Conservation (phyloP, 1,140 invertebrate genomes). For the Caenorhabditis latens region DNA sequence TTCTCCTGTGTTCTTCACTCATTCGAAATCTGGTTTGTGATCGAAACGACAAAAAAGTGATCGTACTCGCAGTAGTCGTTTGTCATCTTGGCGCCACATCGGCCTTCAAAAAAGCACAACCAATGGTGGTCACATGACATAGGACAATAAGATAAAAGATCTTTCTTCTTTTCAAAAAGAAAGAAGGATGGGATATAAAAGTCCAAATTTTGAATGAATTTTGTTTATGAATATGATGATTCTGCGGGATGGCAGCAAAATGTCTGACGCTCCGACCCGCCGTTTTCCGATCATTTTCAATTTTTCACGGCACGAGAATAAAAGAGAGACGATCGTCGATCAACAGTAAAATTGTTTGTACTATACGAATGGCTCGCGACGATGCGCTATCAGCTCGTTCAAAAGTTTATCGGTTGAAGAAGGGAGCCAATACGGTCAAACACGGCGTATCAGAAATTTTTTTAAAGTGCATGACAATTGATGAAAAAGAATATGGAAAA, state of each 20-base stretch:
- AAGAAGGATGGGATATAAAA: constrained; percentile 35
- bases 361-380: constrained; percentile 41
- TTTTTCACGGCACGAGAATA: constrained; percentile 6
- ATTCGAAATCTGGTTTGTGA: constrained; percentile 51
- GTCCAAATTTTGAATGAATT: constrained; percentile 9
- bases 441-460: constrained; percentile 23
- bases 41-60: constrained; percentile 31
- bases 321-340: constrained; percentile 13
- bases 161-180: not conserved
- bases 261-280: constrained; percentile 20
- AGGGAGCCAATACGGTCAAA: constrained; percentile 7
- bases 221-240: not conserved
- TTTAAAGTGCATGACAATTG: not conserved
- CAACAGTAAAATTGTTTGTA: constrained; percentile 39
- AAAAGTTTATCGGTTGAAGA: not conserved
- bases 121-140: constrained; percentile 23
- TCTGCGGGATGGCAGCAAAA: not conserved
- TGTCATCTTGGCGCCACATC: constrained; percentile 37
- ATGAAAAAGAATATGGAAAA: not conserved
- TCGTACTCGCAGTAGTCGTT: constrained; percentile 37
- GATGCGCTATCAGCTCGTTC: constrained; percentile 13
- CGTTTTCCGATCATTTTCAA: constrained; percentile 33
- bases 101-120: constrained; percentile 16
- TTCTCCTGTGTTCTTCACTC: constrained; percentile 1
- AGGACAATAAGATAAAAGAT: constrained; percentile 34